Base-by-base conservation (phyloP, 1,140 invertebrate species). In the Charaxes varanes region DNA sequence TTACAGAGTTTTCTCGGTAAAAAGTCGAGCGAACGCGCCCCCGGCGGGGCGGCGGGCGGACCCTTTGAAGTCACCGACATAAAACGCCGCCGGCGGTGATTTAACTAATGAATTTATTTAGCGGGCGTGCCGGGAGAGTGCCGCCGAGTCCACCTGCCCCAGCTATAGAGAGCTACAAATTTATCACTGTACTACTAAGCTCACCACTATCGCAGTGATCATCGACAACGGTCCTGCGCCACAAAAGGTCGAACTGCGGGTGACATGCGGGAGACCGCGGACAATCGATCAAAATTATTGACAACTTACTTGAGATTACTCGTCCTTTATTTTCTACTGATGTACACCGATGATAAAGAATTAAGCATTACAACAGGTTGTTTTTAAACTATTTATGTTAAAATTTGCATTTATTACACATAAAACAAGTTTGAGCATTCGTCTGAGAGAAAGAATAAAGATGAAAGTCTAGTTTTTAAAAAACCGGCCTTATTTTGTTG, bases 71-170 rank as follows among this genome's bases (percentile, higher is more conserved):
- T 76, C 62, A 68, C 83, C 83, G 83, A 79, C 80, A 83, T 76
- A 76, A 82, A 81, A 80, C 69, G 79, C 78, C 72, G 80, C 81
- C 80, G 73, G 70, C 74, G 72, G 78, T 80, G 78, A 84, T 85
- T 85, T 85, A 80, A 84, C 83, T 85, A 85, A 85, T 84, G 81
- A 85, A 85, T 85, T 85, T 85, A 85, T 85, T 84, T 84, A 80
- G 73, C 72, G 71, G 68, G 60, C 66, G 60, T 64, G 62, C 63
- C 59, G 65, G 66, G 55, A 53, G 58, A 66, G 59, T 66, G 64
- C 64, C 62, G 55, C 59, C 57, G 45, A 54, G 55, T 67, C 61
- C 53, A 57, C 48, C 38, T 41, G 49, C 27, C 49, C 44, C 35
- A 43, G 35, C 41, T 36, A 48, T 44, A 54, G 43, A 47, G 41